phyloP scores from a whole-genome alignment of 2,888 invertebrate species.

The Campopleginae sp. region DNA sequence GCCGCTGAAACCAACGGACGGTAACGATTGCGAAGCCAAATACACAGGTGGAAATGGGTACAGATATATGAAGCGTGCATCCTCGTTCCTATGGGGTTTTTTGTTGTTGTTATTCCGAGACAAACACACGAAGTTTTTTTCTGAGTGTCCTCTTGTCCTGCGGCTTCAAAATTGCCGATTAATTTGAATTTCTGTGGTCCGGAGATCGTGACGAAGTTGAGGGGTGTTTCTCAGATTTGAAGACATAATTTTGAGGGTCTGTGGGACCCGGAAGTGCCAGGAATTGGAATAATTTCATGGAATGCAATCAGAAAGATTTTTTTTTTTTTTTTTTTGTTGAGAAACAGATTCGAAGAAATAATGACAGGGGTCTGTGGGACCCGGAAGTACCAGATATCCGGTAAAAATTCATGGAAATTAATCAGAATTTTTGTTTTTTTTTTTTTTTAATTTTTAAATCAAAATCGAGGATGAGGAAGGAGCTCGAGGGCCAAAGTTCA shows the following conservation, averaged over 20 bases:
- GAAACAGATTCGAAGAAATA: too few relatives aligned
- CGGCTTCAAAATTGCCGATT: background rate
- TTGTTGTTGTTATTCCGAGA: background rate
- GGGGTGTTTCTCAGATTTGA: background rate
- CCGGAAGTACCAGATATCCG: too few relatives aligned
- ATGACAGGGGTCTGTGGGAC: too few relatives aligned
- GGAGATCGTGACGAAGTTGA: background rate
- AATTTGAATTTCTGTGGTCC: background rate
- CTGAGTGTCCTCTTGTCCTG: background rate
- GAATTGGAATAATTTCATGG: too few relatives aligned
- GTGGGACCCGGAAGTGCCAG: too few relatives aligned
- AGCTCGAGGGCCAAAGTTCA: slow-evolving; percentile 6
- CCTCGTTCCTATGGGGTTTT: background rate
- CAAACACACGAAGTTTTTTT: background rate
- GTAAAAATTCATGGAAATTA: too few relatives aligned
- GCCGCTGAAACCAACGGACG: slow-evolving; percentile 60
- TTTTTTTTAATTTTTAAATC: background rate
- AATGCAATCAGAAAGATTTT: too few relatives aligned
- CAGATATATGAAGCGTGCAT: background rate
- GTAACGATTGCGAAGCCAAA: slow-evolving; percentile 63
- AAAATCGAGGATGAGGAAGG: slow-evolving; percentile 19
- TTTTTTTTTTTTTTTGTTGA: too few relatives aligned
- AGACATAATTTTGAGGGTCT: background rate
- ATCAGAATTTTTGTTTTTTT: slow-evolving; percentile 1
- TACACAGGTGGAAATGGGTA: slow-evolving; percentile 2